Base-by-base conservation (phyloP, 2,888 invertebrate genomes). In the Andrena haemorrhoa region DNA sequence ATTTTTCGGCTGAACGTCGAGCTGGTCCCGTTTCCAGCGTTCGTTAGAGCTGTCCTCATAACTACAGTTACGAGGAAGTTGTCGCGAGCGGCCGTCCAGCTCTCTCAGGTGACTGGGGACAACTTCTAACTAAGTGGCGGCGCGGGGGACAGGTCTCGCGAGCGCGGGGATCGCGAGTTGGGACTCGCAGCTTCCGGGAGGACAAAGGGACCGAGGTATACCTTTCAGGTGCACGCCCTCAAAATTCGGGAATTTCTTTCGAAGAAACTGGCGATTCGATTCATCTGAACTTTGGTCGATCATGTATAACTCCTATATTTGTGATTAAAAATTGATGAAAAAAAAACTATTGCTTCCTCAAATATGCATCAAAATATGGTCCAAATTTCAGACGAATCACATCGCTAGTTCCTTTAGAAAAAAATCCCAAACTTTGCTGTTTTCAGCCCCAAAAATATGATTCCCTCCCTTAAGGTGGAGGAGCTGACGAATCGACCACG, bases 121-220 rank as follows among this genome's bases (percentile, higher is more conserved):
- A 75, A 84, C 56, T 85, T 84, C 66, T 56, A 58, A 78, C 75
- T 78, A 74, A 79, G 76, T 68, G 63, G 70, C 33, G 49, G 68
- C 49, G 73, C 70, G 56, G n/a, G 47, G 66, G 68, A 61, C 61
- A 56, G 77, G 79, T 82, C 65, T 71, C 58, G 78, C 61, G 33
- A 69, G 70, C 78, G 61, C 64, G 73, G 71, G 64, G 74, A 80
- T 83, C 80, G 72, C 61, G 56, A 53, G 58, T 63, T 69, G 68
- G 58, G 72, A 75, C 56, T 81, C 75, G 66, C 56, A 68, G 68
- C 49, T 61, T 64, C 41, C 63, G 33, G 41, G 23, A 49, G 26
- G 53, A 60, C 69, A 56, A 65, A 56, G 64, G 47, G 31, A 53
- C 10, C 12, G 70, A 75, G 75, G 49, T 33, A 56, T 35, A 23